Evolutionary conservation across 1,140 invertebrate species (phyloP), one percentile per base, ranked within the genome.

Genomic region (Proales similis): DNA sequence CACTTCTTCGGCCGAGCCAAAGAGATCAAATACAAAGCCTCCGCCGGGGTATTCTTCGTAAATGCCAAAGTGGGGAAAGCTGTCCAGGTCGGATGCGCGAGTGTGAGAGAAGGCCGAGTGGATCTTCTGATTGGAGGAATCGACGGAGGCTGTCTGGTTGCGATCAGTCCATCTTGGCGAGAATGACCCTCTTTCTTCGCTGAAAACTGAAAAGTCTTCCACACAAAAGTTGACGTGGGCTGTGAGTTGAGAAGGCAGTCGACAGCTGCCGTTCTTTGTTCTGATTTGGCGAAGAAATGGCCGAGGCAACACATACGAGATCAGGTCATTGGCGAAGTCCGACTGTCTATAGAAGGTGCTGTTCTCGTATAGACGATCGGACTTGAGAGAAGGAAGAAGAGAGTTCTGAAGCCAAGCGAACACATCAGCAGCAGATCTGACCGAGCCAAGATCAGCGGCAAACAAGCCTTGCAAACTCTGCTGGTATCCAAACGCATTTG

Each of bases 301-400:
- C 79, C 66, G 79, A 80, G 17, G 80, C 80, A 74, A 81, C 12
- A 81, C 73, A 60, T 79, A 68, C 11, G 77, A 78, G 7, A 74
- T 73, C 53, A 75, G 72, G 67, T 81, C 80, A 65, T 73, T 70
- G 4, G 81, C 67, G 65, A 77, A 81, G 3, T 79, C 80, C n/a
- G 42, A 32, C 43, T 36, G 36, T 29, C 26, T 32, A 17, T 11
- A 71, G 0, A 79, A 78, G 19, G 76, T 70, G 42, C 73, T 68
- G 24, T 74, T 71, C 66, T 81, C 80, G 67, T 81, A 81, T 69
- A 75, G 79, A 12, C 68, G 67, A 0, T 71, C 70, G 2, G 78
- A 76, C 42, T 75, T 66, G 7, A 81, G 53, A 27, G 73, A 72
- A 6, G 72, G 72, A 4, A 80, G 64, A 51, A 81, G 64, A 3